These are phyloP conservation scores for Trachelipus rathkii DNA, from an alignment of 1,140 invertebrate species.

Conservation along the genomic window DNA sequence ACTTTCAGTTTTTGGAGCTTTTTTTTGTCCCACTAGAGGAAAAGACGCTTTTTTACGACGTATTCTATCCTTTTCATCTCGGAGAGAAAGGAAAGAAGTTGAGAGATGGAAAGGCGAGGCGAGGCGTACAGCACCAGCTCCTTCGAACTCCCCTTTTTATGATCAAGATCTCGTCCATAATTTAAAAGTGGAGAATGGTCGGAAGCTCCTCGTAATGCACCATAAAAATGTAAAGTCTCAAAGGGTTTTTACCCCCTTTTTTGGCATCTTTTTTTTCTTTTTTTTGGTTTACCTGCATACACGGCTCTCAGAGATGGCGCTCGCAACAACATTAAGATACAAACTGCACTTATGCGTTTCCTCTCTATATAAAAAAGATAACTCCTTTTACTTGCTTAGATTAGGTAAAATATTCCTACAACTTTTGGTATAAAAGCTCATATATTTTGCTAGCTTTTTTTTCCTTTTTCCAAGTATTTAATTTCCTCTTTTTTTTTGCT, in stretches of 20 bases:
- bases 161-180: slow-evolving; percentile 9
- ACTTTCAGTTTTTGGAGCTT: background rate
- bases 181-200: slow-evolving; percentile 4
- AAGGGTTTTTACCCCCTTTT: background rate
- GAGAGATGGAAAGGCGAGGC: no score
- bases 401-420: no score
- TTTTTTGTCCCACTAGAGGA: slow-evolving; percentile 6
- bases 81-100: background rate
- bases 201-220: background rate
- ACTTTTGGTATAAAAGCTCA: no score
- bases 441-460: no score
- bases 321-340: background rate
- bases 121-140: no score
- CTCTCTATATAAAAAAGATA: no score
- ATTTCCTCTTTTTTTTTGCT: no score
- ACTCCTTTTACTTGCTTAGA: no score
- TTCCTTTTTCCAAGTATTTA: no score
- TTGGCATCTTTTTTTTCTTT: background rate
- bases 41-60: background rate
- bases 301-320: background rate
- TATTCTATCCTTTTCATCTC: slow-evolving; percentile 1
- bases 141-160: background rate
- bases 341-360: no score
- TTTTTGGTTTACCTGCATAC: slow-evolving; percentile 1
- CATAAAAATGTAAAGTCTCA: slow-evolving; percentile 8